Evolutionary conservation across 1,140 invertebrate species (phyloP).

Genomic region (Dufourea novaeangliae): DNA sequence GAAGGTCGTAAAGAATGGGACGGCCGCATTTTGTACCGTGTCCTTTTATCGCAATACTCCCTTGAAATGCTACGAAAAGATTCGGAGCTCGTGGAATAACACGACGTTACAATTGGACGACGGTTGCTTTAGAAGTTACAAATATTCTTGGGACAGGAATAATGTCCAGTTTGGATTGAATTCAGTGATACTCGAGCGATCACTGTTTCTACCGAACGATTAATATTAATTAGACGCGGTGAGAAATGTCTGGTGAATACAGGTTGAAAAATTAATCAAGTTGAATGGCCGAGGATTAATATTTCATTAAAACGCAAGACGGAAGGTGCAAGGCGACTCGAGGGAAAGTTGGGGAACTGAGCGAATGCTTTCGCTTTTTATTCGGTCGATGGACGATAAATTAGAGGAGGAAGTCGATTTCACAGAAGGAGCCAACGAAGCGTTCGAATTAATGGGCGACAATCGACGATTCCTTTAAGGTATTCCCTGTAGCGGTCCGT

Average conservation of each 20-base stretch:
- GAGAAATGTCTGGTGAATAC: too few relatives aligned
- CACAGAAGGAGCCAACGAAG: conserved; percentile 30
- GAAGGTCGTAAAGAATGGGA: not conserved
- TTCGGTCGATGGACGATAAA: conserved; percentile 5
- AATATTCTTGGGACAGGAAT: too few relatives aligned
- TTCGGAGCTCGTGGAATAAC: too few relatives aligned
- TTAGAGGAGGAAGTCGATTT: conserved; percentile 35
- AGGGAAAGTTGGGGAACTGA: not conserved
- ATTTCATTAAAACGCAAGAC: not conserved
- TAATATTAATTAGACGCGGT: too few relatives aligned
- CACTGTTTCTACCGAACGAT: not conserved
- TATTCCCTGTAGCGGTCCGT: conserved; percentile 20
- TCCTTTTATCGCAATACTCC: too few relatives aligned
- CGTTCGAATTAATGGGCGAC: conserved; percentile 58
- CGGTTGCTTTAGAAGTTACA: too few relatives aligned
- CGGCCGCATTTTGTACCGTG: not conserved
- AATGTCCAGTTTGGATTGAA: too few relatives aligned
- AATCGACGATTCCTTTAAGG: conserved; percentile 41
- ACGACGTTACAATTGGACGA: too few relatives aligned
- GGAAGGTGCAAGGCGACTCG: not conserved
- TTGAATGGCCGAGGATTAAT: not conserved
- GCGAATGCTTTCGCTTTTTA: conserved; percentile 30
- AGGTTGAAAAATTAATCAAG: not conserved
- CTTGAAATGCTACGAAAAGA: too few relatives aligned
- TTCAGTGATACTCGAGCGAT: too few relatives aligned